Evolutionary conservation across 2,797 vertebrate species (phyloP).

Genomic region (Takifugu rubripes): DNA sequence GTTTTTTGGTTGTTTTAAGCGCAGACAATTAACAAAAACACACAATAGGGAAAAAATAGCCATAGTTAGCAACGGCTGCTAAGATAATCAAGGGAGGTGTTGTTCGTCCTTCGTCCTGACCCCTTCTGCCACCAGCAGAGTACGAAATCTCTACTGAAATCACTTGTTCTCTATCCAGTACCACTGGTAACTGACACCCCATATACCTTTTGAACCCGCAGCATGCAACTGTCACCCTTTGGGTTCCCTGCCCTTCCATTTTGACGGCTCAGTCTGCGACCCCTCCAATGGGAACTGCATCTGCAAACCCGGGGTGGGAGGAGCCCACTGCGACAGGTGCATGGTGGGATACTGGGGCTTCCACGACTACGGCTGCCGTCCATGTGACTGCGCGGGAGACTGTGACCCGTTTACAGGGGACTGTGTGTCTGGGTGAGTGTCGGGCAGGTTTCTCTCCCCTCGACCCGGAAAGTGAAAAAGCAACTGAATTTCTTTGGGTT

Average conservation of each 20-base stretch:
- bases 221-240: conserved; percentile 86
- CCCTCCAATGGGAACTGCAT: conserved; percentile 88
- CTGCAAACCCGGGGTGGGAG: conserved; percentile 91
- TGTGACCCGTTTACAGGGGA: conserved; percentile 89
- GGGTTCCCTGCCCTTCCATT: conserved; percentile 81
- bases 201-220: conserved; percentile 41
- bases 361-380: conserved; percentile 87
- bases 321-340: conserved; percentile 85
- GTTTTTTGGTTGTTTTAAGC: conserved; percentile 62
- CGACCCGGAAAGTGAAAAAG: not conserved
- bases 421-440: conserved; percentile 81
- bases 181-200: too few species aligned
- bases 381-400: conserved; percentile 88
- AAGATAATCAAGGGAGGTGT: too few species aligned
- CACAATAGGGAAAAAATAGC: conserved; percentile 18
- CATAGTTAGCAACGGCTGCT: too few species aligned
- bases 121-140: too few species aligned
- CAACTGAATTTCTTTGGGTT: not conserved
- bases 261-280: conserved; percentile 76
- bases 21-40: conserved; percentile 41
- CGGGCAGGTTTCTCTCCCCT: not conserved
- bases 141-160: too few species aligned
- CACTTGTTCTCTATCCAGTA: too few species aligned
- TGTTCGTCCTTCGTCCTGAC: too few species aligned
- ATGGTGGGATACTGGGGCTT: conserved; percentile 97